Percentiles rank a stretch among this genome's conserved stretches.
phyloP scores from a whole-genome alignment of 2,888 invertebrate genomes.

The Apamea anceps region DNA sequence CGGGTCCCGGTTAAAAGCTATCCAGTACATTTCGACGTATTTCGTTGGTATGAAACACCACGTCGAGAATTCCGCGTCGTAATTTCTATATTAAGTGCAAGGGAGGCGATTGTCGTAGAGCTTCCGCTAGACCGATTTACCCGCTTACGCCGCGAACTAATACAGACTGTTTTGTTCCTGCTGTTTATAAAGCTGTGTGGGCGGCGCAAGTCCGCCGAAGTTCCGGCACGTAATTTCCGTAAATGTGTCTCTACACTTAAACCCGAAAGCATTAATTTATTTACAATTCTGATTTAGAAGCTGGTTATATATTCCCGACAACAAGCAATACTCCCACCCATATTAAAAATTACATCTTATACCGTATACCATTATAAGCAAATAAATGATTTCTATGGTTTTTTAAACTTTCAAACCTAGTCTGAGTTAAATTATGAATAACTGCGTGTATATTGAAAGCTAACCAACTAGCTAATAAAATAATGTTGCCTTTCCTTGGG shows the following conservation, averaged over 20 bases:
- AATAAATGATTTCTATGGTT: conserved; percentile 1
- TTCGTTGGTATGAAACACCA: not conserved
- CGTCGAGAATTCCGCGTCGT: too few relatives aligned
- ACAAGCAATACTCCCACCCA: conserved; percentile 9
- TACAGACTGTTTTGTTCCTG: not conserved
- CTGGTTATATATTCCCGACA: conserved; percentile 3
- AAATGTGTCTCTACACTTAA: conserved; percentile 20
- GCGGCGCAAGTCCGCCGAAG: not conserved
- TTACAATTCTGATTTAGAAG: conserved; percentile 25
- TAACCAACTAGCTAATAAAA: not conserved
- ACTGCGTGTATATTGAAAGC: conserved; percentile 2
- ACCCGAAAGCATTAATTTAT: conserved; percentile 36
- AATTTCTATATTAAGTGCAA: not conserved
- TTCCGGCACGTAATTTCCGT: not conserved
- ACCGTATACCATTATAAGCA: not conserved
- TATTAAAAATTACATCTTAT: not conserved
- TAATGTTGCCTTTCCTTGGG: not conserved
- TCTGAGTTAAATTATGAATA: not conserved
- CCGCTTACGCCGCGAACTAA: not conserved
- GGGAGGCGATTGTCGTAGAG: not conserved
- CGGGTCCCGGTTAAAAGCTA: too few relatives aligned
- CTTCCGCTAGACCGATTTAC: not conserved
- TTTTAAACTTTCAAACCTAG: not conserved
- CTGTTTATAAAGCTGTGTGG: not conserved
- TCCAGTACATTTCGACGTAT: not conserved